These are phyloP conservation scores for Ephialtes manifestator DNA, from an alignment of 2,888 invertebrate species.

Conservation along the genomic window DNA sequence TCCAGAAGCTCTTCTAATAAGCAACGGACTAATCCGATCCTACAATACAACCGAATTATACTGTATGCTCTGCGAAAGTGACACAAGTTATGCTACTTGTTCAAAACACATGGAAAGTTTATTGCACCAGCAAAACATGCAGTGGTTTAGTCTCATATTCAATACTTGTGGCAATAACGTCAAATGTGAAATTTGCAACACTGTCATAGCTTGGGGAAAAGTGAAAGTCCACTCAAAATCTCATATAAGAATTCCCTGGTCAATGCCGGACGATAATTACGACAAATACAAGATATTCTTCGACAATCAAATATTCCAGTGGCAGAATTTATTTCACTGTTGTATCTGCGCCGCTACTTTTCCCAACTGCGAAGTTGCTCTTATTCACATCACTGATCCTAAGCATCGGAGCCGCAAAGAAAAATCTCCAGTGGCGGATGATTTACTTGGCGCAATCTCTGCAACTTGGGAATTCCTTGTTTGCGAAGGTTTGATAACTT, in stretches of 20 bases:
- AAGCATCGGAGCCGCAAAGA: neutral
- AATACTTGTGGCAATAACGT: neutral
- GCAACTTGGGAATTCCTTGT: neutral
- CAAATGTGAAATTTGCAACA: conserved; percentile 32
- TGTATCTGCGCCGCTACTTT: conserved; percentile 7
- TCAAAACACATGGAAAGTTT: neutral
- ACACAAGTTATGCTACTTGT: neutral
- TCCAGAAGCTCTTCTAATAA: neutral
- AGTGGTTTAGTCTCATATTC: conserved; percentile 8
- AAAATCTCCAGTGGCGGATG: neutral
- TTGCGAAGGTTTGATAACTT: neutral
- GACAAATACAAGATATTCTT: conserved; percentile 32
- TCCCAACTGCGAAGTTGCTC: neutral
- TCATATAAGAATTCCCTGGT: conserved; percentile 28
- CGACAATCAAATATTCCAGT: conserved; percentile 20
- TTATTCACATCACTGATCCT: conserved; percentile 9
- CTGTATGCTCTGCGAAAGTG: neutral
- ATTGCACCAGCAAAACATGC: neutral
- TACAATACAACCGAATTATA: neutral
- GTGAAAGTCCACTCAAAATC: neutral
- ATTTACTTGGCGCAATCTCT: neutral
- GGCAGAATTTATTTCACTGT: neutral
- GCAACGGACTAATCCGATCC: conserved; percentile 3
- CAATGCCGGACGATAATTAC: neutral
- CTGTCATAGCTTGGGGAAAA: neutral